phyloP scores from a whole-genome alignment of 1,140 invertebrate genomes.

The Hylaeus anthracinus region DNA sequence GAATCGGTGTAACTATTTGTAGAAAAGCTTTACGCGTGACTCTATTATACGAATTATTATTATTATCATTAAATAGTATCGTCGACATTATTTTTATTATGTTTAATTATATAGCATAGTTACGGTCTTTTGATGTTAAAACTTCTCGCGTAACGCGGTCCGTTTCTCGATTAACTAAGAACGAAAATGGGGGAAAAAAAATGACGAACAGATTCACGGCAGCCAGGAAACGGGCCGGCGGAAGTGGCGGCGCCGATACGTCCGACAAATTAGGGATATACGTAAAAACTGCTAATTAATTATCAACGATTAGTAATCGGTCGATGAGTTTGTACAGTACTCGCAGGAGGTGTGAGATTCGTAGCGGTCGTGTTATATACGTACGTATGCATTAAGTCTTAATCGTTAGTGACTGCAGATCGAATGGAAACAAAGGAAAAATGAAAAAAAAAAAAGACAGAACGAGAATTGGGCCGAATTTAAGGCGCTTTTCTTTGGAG shows the following conservation, averaged over 20 bases:
- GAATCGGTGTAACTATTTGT: slow-evolving; percentile 75
- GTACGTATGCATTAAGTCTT: slow-evolving; percentile 62
- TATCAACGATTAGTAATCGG: slow-evolving; percentile 56
- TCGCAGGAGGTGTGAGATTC: slow-evolving; percentile 42
- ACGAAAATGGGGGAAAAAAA: background rate
- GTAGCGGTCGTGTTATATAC: slow-evolving; percentile 62
- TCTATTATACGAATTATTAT: slow-evolving; percentile 60
- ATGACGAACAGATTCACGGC: slow-evolving; percentile 43
- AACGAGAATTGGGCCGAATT: background rate
- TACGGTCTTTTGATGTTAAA: slow-evolving; percentile 74
- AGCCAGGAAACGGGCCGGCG: slow-evolving; percentile 43
- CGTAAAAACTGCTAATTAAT: slow-evolving; percentile 72
- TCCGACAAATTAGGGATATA: slow-evolving; percentile 77
- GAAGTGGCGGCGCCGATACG: slow-evolving; percentile 76
- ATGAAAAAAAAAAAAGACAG: background rate
- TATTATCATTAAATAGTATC: slow-evolving; percentile 43
- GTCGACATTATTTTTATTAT: slow-evolving; percentile 50
- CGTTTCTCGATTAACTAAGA: background rate
- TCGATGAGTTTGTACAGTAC: slow-evolving; percentile 58
- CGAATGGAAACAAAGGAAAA: slow-evolving; percentile 4
- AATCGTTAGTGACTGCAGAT: slow-evolving; percentile 48
- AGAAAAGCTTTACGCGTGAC: slow-evolving; percentile 76
- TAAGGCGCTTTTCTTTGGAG: background rate
- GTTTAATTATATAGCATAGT: slow-evolving; percentile 60
- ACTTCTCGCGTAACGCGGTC: background rate